Evolutionary conservation across 2,888 invertebrate genomes (phyloP).

Genomic region (Tromatobia lineatoria): DNA sequence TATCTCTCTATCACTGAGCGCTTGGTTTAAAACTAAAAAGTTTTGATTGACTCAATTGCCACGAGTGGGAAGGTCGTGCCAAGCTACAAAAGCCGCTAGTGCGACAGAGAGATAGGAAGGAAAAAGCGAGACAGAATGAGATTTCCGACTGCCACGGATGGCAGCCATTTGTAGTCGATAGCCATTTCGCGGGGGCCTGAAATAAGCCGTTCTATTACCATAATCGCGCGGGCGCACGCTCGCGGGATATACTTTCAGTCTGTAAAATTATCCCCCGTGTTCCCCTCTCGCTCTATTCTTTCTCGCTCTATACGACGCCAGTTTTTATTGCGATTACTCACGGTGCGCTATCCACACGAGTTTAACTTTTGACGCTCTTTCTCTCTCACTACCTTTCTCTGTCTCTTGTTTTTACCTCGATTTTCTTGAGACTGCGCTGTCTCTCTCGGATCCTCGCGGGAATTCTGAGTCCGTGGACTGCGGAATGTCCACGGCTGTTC

Average conservation of each 20-base stretch:
- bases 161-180: conserved; percentile 71
- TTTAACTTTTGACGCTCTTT: conserved; percentile 30
- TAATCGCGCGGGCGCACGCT: conserved; percentile 72
- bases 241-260: conserved; percentile 72
- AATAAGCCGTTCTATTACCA: conserved; percentile 77
- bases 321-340: conserved; percentile 69
- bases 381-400: not conserved
- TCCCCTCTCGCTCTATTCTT: conserved; percentile 46
- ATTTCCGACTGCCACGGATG: conserved; percentile 59
- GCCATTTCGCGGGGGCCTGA: conserved; percentile 71
- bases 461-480: conserved; percentile 28
- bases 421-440: conserved; percentile 21
- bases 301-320: conserved; percentile 49
- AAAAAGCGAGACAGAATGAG: conserved; percentile 18
- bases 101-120: conserved; percentile 28
- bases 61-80: conserved; percentile 51
- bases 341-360: conserved; percentile 40
- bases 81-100: conserved; percentile 21
- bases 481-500: conserved; percentile 57
- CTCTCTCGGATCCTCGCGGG: conserved; percentile 5
- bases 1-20: conserved; percentile 55
- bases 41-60: conserved; percentile 61
- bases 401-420: conserved; percentile 2
- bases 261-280: conserved; percentile 74
- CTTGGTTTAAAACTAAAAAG: conserved; percentile 57